Conservation (phyloP, 1,140 invertebrate genomes). For the Bursaphelenchus mucronatus region DNA sequence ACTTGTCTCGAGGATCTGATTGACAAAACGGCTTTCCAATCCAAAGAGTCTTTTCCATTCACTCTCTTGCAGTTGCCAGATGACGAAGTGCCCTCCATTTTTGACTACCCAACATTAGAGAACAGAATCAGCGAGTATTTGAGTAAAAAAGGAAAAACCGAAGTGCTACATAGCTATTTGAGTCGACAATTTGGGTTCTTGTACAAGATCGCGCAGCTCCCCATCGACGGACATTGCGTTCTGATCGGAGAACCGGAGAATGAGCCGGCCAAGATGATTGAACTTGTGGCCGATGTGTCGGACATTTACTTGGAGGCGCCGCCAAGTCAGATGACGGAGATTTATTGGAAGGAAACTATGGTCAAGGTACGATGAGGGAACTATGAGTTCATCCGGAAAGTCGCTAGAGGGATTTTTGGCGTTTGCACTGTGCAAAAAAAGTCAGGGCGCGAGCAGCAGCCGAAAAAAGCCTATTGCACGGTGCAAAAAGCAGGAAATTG, state of each 20-base stretch:
- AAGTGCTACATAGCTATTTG: slow-evolving; percentile 21
- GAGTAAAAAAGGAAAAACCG: no score
- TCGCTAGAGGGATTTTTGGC: no score
- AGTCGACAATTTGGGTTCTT: slow-evolving; percentile 30
- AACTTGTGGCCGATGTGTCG: slow-evolving; percentile 12
- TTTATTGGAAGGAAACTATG: slow-evolving; percentile 28
- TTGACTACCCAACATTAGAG: slow-evolving; percentile 3
- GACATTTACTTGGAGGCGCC: slow-evolving; percentile 20
- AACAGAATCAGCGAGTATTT: slow-evolving; percentile 9
- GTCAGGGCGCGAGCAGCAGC: no score
- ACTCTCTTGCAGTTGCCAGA: not conserved
- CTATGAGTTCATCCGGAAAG: not conserved
- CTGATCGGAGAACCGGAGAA: slow-evolving; percentile 31
- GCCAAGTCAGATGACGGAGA: slow-evolving; percentile 21
- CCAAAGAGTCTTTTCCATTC: no score
- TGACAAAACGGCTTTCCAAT: no score
- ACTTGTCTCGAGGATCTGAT: not conserved
- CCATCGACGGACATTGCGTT: slow-evolving; percentile 32
- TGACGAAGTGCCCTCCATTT: slow-evolving; percentile 7
- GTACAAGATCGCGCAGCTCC: slow-evolving; percentile 26
- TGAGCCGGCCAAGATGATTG: slow-evolving; percentile 23
- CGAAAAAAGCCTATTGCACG: no score
- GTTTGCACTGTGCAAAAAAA: no score
- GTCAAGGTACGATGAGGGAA: slow-evolving; percentile 20
- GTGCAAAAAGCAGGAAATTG: no score